phyloP scores from a whole-genome alignment of 2,113 vertebrate species.

The Upupa epops region DNA sequence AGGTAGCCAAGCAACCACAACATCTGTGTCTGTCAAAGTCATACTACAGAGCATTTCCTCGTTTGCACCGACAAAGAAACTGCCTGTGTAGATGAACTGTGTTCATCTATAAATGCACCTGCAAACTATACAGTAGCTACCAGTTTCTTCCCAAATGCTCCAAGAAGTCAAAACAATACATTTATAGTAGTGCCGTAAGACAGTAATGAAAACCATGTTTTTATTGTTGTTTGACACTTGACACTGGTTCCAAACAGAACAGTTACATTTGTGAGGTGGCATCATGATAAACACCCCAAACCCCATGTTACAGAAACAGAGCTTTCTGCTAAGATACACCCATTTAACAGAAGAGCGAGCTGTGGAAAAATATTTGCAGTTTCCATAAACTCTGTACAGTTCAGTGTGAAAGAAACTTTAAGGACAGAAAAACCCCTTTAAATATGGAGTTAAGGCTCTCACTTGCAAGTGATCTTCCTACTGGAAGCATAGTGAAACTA shows the following conservation, averaged over 20 bases:
- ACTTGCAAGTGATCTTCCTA: background rate
- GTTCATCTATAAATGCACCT: background rate
- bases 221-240: slow-evolving; percentile 32
- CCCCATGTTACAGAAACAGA: slow-evolving; percentile 19
- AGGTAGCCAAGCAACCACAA: background rate
- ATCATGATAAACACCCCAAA: background rate
- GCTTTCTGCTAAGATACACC: background rate
- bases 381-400: background rate
- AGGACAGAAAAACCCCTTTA: background rate
- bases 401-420: background rate
- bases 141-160: background rate
- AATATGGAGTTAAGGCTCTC: background rate
- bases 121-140: background rate
- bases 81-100: background rate
- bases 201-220: background rate
- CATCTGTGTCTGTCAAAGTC: background rate
- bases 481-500: background rate
- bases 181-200: background rate
- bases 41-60: background rate
- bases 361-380: background rate
- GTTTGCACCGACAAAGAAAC: background rate
- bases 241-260: slow-evolving; percentile 24
- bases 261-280: slow-evolving; percentile 26
- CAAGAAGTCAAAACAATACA: background rate
- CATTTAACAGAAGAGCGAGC: background rate